These are phyloP conservation scores for Teleogryllus occipitalis DNA, from an alignment of 1,140 invertebrate genomes.

Conservation along the genomic window DNA sequence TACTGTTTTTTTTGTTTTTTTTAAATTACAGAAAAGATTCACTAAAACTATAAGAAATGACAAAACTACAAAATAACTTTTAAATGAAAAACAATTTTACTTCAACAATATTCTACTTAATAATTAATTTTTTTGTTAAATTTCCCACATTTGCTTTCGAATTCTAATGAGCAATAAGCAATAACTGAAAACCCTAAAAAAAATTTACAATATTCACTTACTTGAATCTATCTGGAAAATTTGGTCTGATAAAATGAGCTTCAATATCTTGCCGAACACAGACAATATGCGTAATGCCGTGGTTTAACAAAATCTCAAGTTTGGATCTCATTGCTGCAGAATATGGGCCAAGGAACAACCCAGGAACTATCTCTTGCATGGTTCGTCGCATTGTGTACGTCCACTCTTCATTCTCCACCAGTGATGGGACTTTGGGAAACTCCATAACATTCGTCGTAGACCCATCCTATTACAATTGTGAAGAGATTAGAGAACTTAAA, in stretches of 20 bases:
- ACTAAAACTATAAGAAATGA: no score
- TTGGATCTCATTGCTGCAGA: conserved; percentile 45
- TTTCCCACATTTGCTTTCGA: no score
- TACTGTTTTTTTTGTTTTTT: no score
- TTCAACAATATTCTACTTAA: no score
- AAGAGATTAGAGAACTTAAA: no score
- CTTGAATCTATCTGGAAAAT: conserved; percentile 55
- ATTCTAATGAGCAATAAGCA: no score
- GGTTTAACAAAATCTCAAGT: conserved; percentile 41
- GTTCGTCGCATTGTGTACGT: conserved; percentile 53
- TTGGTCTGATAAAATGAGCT: conserved; percentile 55
- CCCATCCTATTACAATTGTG: background rate
- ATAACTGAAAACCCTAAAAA: no score
- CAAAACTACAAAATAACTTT: no score
- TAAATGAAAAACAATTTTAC: no score
- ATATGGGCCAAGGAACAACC: conserved; percentile 60
- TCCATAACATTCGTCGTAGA: conserved; percentile 7
- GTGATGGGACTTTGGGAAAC: background rate
- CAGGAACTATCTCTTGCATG: conserved; percentile 65
- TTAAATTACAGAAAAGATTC: no score
- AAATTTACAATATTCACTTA: conserved; percentile 30
- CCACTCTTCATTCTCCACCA: conserved; percentile 42
- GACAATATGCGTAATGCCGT: conserved; percentile 60
- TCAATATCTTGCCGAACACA: conserved; percentile 58
- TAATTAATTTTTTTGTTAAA: no score